Conservation (phyloP, 2,888 invertebrate species). For the Zygaena filipendulae region DNA sequence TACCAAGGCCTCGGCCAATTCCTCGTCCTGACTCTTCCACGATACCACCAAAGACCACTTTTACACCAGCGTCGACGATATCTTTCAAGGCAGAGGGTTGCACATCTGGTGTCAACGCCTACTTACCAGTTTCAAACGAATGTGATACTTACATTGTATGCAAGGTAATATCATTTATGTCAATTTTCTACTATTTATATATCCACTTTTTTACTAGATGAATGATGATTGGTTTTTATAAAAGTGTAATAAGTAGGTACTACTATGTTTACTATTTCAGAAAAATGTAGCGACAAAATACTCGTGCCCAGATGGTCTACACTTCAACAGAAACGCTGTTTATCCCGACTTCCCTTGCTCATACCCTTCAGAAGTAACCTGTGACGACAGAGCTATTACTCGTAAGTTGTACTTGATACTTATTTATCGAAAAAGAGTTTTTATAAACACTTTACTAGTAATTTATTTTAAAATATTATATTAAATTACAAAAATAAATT, state of each 20-base stretch:
- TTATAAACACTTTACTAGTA: too few species aligned
- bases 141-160: slow-evolving; percentile 78
- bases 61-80: too few species aligned
- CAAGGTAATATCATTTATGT: slow-evolving; percentile 27
- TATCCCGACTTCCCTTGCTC: slow-evolving; percentile 75
- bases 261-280: slow-evolving; percentile 24
- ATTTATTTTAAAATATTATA: slow-evolving; percentile 62
- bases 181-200: not conserved
- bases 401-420: slow-evolving; percentile 24
- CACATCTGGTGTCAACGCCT: slow-evolving; percentile 19
- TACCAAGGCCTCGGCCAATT: too few species aligned
- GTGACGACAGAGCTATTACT: slow-evolving; percentile 62
- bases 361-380: slow-evolving; percentile 80
- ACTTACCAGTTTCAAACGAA: slow-evolving; percentile 59
- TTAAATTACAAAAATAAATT: slow-evolving; percentile 18
- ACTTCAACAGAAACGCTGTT: slow-evolving; percentile 73
- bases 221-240: not conserved
- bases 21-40: too few species aligned
- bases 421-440: too few species aligned
- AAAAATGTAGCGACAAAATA: slow-evolving; percentile 72
- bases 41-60: too few species aligned
- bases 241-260: too few species aligned
- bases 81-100: too few species aligned
- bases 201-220: slow-evolving; percentile 1
- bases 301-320: slow-evolving; percentile 78